phyloP scores from a whole-genome alignment of 2,888 invertebrate genomes.

The Drosophila paranaensis region DNA sequence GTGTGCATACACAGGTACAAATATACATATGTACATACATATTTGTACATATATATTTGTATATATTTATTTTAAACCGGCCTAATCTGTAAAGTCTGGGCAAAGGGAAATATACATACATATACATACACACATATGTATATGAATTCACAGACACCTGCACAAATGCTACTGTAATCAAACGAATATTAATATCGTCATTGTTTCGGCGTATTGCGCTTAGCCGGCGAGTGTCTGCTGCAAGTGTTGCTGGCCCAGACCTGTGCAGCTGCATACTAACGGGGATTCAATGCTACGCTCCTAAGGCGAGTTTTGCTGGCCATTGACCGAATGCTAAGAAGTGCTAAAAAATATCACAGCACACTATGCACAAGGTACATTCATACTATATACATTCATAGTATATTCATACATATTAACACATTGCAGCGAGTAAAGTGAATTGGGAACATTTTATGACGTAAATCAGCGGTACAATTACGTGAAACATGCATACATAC shows the following conservation, averaged over 20 bases:
- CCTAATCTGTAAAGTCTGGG: not conserved
- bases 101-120: not conserved
- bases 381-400: not conserved
- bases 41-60: not conserved
- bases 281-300: slow-evolving; percentile 6
- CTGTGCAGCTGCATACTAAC: not conserved
- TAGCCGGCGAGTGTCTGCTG: slow-evolving; percentile 30
- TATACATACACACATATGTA: not conserved
- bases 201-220: slow-evolving; percentile 10
- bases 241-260: not conserved
- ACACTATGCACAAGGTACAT: not conserved
- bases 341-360: slow-evolving; percentile 33
- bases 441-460: slow-evolving; percentile 28
- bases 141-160: not conserved
- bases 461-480: slow-evolving; percentile 13
- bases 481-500: not conserved
- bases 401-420: not conserved
- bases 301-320: slow-evolving; percentile 18
- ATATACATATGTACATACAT: not conserved
- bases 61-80: slow-evolving; percentile 11
- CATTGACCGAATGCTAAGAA: slow-evolving; percentile 14
- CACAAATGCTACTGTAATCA: slow-evolving; percentile 2
- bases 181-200: slow-evolving; percentile 19
- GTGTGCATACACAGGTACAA: not conserved
- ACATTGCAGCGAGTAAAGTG: not conserved